phyloP scores from a whole-genome alignment of 2,113 vertebrate genomes.

The Micronycteris hirsuta region DNA sequence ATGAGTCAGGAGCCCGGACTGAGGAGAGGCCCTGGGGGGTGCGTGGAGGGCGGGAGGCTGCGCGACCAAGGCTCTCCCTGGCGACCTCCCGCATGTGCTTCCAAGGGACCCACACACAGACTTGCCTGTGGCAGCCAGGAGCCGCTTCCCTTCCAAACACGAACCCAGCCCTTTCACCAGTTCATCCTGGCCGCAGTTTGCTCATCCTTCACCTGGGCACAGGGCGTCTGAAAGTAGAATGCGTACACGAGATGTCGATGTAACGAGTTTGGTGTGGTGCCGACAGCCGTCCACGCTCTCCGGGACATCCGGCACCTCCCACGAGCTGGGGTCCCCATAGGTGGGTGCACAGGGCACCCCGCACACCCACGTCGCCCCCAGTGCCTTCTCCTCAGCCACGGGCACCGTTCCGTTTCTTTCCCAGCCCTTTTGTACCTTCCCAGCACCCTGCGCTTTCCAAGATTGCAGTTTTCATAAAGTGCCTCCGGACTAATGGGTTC shows the following conservation, averaged over 20 bases:
- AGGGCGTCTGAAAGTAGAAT: background rate
- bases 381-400: fast-evolving
- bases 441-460: fast-evolving
- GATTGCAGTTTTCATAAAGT: fast-evolving
- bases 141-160: no score
- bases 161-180: no score
- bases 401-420: fast-evolving
- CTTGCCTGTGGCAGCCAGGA: no score
- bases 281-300: background rate
- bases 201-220: background rate
- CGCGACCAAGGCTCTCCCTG: no score
- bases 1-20: background rate
- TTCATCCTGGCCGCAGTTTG: background rate
- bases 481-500: background rate
- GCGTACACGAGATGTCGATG: fast-evolving
- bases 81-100: background rate
- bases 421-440: fast-evolving
- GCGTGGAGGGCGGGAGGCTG: no score
- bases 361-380: fast-evolving
- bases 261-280: background rate
- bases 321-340: background rate
- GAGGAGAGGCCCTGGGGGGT: background rate
- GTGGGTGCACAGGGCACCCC: background rate
- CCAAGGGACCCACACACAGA: background rate
- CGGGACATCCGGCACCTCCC: background rate